Evolutionary conservation across 2,113 vertebrate species (phyloP), one percentile per base, ranked within the genome.

Genomic region (Tenrec ecaudatus): DNA sequence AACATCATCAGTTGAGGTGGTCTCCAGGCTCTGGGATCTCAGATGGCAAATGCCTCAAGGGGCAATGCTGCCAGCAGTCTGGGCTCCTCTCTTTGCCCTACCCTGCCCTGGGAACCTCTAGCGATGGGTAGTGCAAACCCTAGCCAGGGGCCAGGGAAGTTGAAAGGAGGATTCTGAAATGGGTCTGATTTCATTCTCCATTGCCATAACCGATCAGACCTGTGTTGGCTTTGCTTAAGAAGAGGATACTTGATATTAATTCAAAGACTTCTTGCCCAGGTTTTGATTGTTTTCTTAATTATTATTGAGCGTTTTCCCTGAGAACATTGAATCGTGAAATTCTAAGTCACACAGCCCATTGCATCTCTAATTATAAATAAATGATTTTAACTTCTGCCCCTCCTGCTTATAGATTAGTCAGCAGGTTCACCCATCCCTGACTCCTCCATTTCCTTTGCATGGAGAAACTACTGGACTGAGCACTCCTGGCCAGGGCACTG

Each of bases 321-420:
- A 89, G 75, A 93, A 94, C 3, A 0, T 80, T 93, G 93, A 96
- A 94, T 96, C 29, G 11, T 95, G 91, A 96, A 92, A 94, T 96
- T 96, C 58, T 82, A 92, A 93, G 82, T 97, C 77, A 77, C 82
- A 95, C 82, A 95, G 91, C 25, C 79, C 88, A 81, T 43, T 95
- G 88, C 90, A 64, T 85, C 94, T 97, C 88, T 96, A 96, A 96
- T 95, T 96, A 91, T 81, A 95, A 96, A 96, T 77, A 95, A 96
- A 93, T 95, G 82, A 23, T 88, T 91, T 85, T 69, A 88, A 91
- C 38, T 80, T 75, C 90, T 91, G 73, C 47, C 15, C 58, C 87
- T 96, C 69, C 11, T 33, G 66, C 25, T 82, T 87, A 96, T 94
- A 86, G 91, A 96, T 96, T 83, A 53, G 58, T 91, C 87, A 82